Evolutionary conservation across 92 coral and sea anemone species (phyloP), one percentile per base, ranked within the genome.

Genomic region (Diadumene lineata): DNA sequence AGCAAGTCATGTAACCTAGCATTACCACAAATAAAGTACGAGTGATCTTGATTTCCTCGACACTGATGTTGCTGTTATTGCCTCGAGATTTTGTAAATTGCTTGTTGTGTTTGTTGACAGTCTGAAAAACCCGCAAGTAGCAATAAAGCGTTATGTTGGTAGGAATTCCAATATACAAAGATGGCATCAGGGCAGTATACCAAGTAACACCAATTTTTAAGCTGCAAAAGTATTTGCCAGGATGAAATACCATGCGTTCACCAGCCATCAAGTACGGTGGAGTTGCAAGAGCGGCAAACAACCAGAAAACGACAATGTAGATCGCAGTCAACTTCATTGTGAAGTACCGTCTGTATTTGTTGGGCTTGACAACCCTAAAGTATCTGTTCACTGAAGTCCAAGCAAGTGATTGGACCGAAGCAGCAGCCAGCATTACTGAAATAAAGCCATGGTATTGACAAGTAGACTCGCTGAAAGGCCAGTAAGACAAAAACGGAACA

Each of bases 361-460:
- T 24, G 27, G 92, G 66, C 32, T 70, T 74, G n/a, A 87, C 88
- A 15, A 87, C 81, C 2, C 85, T 63, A 53, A 74, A 87, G 76
- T 79, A 87, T 23, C 92, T 56, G 48, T 88, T 88, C 38, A 80
- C 83, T 6, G 92, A 86, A 61, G 77, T 86, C 79, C 86, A 61
- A 28, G 84, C 75, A 23, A 81, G 31, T 8, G 87, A 81, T 60
- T 88, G 92, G 23, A 63, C 72, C 6, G 92, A 88, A 6, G 92
- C 78, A 50, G 70, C 50, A 0, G 69, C 83, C 63, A 88, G 46
- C 26, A 78, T 57, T 3, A 83, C 46, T 25, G 61, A 71, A 32
- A 79, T 60, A 65, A 74, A 83, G 21, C 92, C 88, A 25, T 87
- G 71, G 61, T 78, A 83, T 63, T 87, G 91, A 33, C 91, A 87